Conservation (phyloP, 2,797 vertebrate species). For the Tokudaia muenninki region DNA sequence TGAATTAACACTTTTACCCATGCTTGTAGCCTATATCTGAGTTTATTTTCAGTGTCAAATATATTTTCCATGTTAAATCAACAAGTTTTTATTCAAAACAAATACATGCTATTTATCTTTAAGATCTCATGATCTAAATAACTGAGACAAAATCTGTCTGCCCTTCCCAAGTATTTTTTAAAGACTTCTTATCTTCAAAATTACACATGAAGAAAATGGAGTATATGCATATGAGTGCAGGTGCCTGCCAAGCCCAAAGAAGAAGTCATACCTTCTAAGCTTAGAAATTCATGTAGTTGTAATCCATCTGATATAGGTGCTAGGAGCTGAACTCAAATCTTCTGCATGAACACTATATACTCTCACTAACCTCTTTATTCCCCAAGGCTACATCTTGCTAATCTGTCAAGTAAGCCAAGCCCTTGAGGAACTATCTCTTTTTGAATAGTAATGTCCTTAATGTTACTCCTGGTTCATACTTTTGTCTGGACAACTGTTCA, state of each 20-base stretch:
- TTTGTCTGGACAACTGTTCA: not conserved
- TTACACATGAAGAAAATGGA: not conserved
- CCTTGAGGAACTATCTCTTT: not conserved
- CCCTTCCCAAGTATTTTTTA: not conserved
- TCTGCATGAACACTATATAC: not conserved
- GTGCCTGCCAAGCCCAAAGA: not conserved
- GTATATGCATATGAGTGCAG: not conserved
- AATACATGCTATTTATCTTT: not conserved
- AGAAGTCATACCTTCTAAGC: not conserved
- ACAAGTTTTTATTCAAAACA: slow-evolving; percentile 1
- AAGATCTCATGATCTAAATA: not conserved
- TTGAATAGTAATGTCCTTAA: not conserved
- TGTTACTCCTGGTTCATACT: not conserved
- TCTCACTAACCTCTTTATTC: not conserved
- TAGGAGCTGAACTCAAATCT: not conserved
- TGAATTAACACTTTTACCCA: not conserved
- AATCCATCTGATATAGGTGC: not conserved
- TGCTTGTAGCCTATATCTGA: not conserved
- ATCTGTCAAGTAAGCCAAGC: not conserved
- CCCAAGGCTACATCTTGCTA: not conserved
- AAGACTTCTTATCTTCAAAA: not conserved
- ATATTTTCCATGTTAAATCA: not conserved
- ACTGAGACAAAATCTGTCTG: not conserved
- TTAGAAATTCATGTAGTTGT: not conserved
- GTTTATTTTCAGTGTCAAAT: not conserved